These are phyloP conservation scores for Luffia ferchaultella DNA, from an alignment of 2,888 invertebrate species.

Conservation along the genomic window DNA sequence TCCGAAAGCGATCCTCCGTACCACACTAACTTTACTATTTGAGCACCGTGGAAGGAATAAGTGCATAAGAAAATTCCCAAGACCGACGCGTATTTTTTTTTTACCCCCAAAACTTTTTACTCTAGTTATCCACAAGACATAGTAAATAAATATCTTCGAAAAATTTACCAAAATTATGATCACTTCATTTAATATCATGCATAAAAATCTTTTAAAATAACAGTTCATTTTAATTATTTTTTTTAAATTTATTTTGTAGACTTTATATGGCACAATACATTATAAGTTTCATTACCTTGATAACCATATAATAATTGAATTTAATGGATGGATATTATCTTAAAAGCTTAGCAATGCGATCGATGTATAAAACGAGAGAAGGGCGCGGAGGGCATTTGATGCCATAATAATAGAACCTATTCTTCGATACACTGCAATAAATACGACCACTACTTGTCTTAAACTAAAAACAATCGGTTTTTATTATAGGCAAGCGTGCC, in stretches of 20 bases:
- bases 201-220: conserved; percentile 60
- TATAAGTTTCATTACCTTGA: conserved; percentile 48
- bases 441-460: too few species aligned
- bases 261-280: conserved; percentile 57
- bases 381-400: conserved; percentile 1
- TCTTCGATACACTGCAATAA: not conserved
- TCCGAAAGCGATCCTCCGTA: conserved; percentile 17
- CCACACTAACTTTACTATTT: conserved; percentile 44
- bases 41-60: conserved; percentile 77
- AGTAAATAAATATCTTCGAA: conserved; percentile 62
- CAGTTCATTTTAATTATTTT: conserved; percentile 44
- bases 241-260: conserved; percentile 28
- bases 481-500: too few species aligned
- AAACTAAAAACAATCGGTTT: too few species aligned
- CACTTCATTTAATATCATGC: conserved; percentile 52
- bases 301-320: conserved; percentile 63
- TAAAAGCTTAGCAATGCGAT: conserved; percentile 51
- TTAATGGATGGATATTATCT: conserved; percentile 61
- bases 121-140: too few species aligned
- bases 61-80: conserved; percentile 46
- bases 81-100: too few species aligned
- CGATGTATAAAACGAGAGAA: not conserved
- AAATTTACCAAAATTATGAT: conserved; percentile 60
- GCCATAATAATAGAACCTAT: not conserved
- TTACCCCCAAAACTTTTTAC: too few species aligned